Evolutionary conservation across 1,140 invertebrate species (phyloP).

Genomic region (Drosophila athabasca): DNA sequence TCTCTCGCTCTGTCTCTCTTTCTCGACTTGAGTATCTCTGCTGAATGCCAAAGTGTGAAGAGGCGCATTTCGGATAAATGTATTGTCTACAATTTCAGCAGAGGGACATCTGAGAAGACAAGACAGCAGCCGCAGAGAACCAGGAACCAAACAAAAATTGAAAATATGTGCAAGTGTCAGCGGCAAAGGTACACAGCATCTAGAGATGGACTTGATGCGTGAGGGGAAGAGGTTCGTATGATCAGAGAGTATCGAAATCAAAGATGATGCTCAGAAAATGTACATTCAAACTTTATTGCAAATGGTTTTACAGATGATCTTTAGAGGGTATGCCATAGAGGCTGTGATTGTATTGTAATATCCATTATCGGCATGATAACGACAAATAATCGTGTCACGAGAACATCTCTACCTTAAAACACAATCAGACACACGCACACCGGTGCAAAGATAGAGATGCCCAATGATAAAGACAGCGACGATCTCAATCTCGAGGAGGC

Average conservation of each 20-base stretch:
- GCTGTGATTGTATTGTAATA: too few relatives aligned
- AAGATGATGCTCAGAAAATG: not conserved
- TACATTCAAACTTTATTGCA: too few relatives aligned
- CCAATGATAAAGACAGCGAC: slow-evolving; percentile 53
- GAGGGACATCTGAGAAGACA: slow-evolving; percentile 8
- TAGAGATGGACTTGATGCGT: not conserved
- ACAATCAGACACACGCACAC: slow-evolving; percentile 19
- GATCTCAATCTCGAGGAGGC: slow-evolving; percentile 37
- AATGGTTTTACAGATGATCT: too few relatives aligned
- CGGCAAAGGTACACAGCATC: slow-evolving; percentile 12
- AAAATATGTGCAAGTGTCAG: slow-evolving; percentile 31
- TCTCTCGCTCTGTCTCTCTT: too few relatives aligned
- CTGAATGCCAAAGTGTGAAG: slow-evolving; percentile 58
- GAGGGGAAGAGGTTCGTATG: not conserved
- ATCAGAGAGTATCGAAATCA: not conserved
- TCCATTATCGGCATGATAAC: too few relatives aligned
- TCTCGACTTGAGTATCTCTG: slow-evolving; percentile 6
- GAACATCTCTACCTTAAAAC: slow-evolving; percentile 17
- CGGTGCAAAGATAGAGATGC: slow-evolving; percentile 41
- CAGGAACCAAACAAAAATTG: slow-evolving; percentile 10
- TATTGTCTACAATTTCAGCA: slow-evolving; percentile 53
- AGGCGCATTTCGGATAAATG: slow-evolving; percentile 43
- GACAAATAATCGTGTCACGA: slow-evolving; percentile 13
- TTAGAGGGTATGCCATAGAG: too few relatives aligned
- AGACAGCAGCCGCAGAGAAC: slow-evolving; percentile 5